Percentiles rank a stretch among this genome's conserved stretches.
phyloP scores from a whole-genome alignment of 2,888 invertebrate genomes.

The Synergus gifuensis region DNA sequence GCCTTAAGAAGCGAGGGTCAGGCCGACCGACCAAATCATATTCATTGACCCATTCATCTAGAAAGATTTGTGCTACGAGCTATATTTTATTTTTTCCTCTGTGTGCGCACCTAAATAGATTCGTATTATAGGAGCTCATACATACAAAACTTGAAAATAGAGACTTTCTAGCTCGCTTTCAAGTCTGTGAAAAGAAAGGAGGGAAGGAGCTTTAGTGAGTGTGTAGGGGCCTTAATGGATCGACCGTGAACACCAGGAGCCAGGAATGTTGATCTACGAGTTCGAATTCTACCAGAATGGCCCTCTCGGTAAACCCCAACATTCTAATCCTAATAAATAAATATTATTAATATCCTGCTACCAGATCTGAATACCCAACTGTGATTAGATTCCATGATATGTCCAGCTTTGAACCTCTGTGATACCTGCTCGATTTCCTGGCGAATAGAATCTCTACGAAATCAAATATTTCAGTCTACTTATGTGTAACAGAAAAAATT shows the following conservation, averaged over 20 bases:
- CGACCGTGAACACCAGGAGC: slow-evolving; percentile 63
- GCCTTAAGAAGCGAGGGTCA: slow-evolving; percentile 45
- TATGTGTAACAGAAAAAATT: not conserved
- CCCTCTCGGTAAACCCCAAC: slow-evolving; percentile 47
- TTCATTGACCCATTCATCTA: slow-evolving; percentile 63
- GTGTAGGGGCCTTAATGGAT: slow-evolving; percentile 49
- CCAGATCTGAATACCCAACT: slow-evolving; percentile 58
- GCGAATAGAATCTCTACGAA: slow-evolving; percentile 2
- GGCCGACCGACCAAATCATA: slow-evolving; percentile 56
- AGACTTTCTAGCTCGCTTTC: slow-evolving; percentile 22
- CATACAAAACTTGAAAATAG: slow-evolving; percentile 46
- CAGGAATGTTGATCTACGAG: slow-evolving; percentile 70
- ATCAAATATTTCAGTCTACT: not conserved
- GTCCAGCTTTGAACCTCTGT: slow-evolving; percentile 43
- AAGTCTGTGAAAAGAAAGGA: slow-evolving; percentile 33
- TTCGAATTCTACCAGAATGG: slow-evolving; percentile 56
- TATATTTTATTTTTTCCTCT: slow-evolving; percentile 47
- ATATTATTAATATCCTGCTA: slow-evolving; percentile 64
- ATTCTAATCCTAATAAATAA: slow-evolving; percentile 63
- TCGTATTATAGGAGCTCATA: slow-evolving; percentile 42
- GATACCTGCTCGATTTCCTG: slow-evolving; percentile 22
- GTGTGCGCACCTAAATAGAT: slow-evolving; percentile 38
- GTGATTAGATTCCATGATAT: slow-evolving; percentile 42
- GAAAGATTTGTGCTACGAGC: slow-evolving; percentile 58
- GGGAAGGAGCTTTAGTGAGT: slow-evolving; percentile 23